A percentile compares a stretch with the other conserved stretches of the same genome.
phyloP scores from a whole-genome alignment of 2,797 vertebrate genomes.

The Lithobates pipiens region DNA sequence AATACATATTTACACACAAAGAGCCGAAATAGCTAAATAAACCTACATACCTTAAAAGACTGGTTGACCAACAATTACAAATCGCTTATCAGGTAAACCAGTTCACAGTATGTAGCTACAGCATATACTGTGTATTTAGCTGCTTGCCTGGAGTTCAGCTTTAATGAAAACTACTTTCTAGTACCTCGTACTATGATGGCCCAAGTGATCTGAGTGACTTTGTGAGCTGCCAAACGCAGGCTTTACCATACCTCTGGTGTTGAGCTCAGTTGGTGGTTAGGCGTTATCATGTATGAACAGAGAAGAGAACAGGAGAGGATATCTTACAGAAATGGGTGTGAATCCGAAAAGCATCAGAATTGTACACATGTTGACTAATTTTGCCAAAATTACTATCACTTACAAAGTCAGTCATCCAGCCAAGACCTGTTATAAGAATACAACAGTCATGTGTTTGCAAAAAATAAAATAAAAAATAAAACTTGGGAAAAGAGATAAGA shows the following conservation, averaged over 20 bases:
- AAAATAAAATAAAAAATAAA: too few relatives aligned
- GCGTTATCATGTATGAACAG: slow-evolving; percentile 4
- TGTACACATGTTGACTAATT: neutral
- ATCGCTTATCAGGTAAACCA: too few relatives aligned
- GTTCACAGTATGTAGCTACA: too few relatives aligned
- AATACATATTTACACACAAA: too few relatives aligned
- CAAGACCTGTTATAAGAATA: too few relatives aligned
- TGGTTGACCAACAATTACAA: too few relatives aligned
- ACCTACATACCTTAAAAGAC: too few relatives aligned
- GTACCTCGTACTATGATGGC: neutral
- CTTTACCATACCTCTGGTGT: neutral
- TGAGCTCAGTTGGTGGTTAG: neutral
- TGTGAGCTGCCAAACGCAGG: neutral
- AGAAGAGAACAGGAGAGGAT: neutral
- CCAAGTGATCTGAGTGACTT: neutral
- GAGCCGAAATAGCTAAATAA: too few relatives aligned
- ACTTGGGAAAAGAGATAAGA: too few relatives aligned
- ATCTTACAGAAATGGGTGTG: neutral
- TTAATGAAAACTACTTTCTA: neutral
- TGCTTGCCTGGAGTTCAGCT: too few relatives aligned
- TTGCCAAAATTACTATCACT: neutral
- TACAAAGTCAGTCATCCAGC: neutral
- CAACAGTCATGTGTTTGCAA: too few relatives aligned
- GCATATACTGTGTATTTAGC: too few relatives aligned
- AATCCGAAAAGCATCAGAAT: neutral